Percentiles rank a stretch among this genome's conserved stretches.
Conservation (phyloP, 2,113 vertebrate genomes). For the Forbesichthys papilliferus region DNA sequence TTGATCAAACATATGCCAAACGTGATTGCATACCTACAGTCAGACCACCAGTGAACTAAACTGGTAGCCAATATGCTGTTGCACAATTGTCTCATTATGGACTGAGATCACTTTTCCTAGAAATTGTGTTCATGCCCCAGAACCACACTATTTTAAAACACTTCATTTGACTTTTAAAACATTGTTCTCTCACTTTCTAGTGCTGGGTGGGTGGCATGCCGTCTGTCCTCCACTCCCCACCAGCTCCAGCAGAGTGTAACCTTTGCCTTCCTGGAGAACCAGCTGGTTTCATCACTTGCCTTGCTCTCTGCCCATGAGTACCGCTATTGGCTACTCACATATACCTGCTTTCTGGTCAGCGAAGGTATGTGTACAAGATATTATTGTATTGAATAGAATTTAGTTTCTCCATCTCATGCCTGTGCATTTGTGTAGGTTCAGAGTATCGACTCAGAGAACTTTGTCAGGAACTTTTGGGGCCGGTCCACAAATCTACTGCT, state of each 20-base stretch:
- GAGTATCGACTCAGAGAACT: constrained; percentile 92
- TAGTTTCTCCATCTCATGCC: neutral
- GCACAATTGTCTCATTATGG: no score
- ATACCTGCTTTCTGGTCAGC: constrained; percentile 95
- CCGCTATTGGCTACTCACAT: constrained; percentile 96
- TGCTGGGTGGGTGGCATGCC: constrained; percentile 87
- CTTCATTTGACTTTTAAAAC: no score
- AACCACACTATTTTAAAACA: no score
- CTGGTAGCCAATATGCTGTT: no score
- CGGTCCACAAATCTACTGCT: constrained; percentile 89
- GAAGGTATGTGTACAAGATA: constrained; percentile 79
- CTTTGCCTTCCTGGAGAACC: constrained; percentile 93
- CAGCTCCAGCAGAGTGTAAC: constrained; percentile 94
- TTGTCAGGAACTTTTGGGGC: constrained; percentile 95
- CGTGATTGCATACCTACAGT: no score
- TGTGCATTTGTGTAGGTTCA: constrained; percentile 76
- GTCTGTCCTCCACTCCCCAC: constrained; percentile 91
- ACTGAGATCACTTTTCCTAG: no score
- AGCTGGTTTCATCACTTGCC: constrained; percentile 87
- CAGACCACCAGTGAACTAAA: no score
- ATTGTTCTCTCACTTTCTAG: constrained; percentile 15
- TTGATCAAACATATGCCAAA: no score
- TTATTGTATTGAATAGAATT: neutral
- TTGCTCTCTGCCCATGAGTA: constrained; percentile 92
- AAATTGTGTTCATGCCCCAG: no score